Conservation (phyloP, 2,888 invertebrate genomes). For the Pseudococcus longispinus region DNA sequence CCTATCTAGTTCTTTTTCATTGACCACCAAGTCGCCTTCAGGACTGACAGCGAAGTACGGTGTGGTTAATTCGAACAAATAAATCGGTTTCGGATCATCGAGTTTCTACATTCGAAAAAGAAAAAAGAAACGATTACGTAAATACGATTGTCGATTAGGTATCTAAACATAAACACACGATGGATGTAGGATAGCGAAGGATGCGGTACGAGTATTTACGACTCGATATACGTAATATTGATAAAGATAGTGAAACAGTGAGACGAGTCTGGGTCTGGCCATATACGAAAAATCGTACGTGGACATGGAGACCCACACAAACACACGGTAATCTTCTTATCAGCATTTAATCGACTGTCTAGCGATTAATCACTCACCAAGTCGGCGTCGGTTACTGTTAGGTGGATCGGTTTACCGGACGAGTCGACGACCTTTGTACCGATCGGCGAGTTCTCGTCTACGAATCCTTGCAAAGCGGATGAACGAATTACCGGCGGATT, state of each 20-base stretch:
- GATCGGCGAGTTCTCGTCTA: slow-evolving; percentile 83
- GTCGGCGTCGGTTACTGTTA: slow-evolving; percentile 84
- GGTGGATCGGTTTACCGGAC: slow-evolving; percentile 72
- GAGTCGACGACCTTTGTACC: slow-evolving; percentile 81
- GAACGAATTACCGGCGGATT: slow-evolving; percentile 81
- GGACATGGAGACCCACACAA: not conserved
- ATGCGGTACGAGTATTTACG: not conserved
- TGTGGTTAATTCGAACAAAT: slow-evolving; percentile 84
- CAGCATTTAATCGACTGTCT: not conserved
- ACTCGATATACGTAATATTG: not conserved
- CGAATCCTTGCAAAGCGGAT: slow-evolving; percentile 76
- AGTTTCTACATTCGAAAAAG: slow-evolving; percentile 68
- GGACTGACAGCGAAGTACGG: slow-evolving; percentile 80
- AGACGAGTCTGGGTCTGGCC: not conserved
- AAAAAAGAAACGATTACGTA: not conserved
- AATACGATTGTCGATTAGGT: not conserved
- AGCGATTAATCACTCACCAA: slow-evolving; percentile 68
- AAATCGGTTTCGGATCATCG: slow-evolving; percentile 79
- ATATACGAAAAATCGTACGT: not conserved
- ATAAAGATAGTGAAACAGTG: not conserved
- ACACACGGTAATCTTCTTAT: not conserved
- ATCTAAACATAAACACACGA: not conserved
- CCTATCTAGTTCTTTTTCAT: slow-evolving; percentile 82
- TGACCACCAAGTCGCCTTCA: slow-evolving; percentile 77
- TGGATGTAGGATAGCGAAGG: not conserved